Base-by-base conservation (phyloP, 2,888 invertebrate species). In the Andrena chrysosceles region DNA sequence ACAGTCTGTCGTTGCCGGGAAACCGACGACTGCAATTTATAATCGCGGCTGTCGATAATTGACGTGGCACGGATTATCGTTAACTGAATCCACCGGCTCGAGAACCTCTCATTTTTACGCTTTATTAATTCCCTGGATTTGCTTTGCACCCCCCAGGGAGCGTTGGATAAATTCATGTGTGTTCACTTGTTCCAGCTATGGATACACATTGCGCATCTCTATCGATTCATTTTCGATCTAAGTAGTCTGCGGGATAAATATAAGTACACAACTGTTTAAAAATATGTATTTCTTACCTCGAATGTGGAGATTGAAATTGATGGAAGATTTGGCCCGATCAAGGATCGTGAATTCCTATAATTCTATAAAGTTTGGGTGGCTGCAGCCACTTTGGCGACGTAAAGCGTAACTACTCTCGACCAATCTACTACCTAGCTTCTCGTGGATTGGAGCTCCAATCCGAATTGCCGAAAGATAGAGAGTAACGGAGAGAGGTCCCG, bases 11-110 rank as follows among this genome's bases (percentile, higher is more conserved):
- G 78, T 60, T 75, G 73, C 60, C 42, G 48, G 70, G 56, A 81
- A 76, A 85, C 59, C 72, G 72, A 49, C 59, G 63, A 69, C 67
- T 60, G 74, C 74, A 75, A 87, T 87, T 87, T 84, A 87, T 87
- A 87, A 87, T 87, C 81, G 79, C 48, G 52, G 63, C 75, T 81
- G 85, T 79, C 87, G 87, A 87, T 87, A 87, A 87, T 87, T 80
- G 83, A 83, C 83, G 83, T n/a, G 75, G 63, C 71, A 59, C 59
- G 74, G 83, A 82, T 84, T 83, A 75, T 74, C 83, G 78, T 84
- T 84, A 83, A 78, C 74, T 60, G 83, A 74, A 74, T 83, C 75
- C 60, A 29, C 23, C 20, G 5, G 42, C 64, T 42, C 66, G 77
- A 73, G 64, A 68, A 54, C 42, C 77, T 60, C 71, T 76, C 78